Evolutionary conservation across 2,113 vertebrate species (phyloP), one percentile per base, ranked within the genome.

Genomic region (Leptobrachium leishanense): DNA sequence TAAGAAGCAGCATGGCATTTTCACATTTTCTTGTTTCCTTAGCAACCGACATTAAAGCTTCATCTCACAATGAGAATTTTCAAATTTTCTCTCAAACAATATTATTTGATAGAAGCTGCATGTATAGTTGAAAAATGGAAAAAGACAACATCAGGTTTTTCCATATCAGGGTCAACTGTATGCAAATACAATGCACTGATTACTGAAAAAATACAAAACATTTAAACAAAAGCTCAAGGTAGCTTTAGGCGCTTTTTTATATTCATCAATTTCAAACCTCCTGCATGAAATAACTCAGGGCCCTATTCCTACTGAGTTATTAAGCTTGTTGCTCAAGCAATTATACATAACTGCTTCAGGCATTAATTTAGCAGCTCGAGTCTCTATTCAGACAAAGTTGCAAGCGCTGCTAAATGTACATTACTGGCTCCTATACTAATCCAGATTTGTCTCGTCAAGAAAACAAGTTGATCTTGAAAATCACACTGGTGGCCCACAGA

Each of bases 21-120:
- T 46, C 69, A 79, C 70, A 79, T 79, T 67, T 72, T 57, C 77
- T 79, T 79, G 77, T 79, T 79, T 79, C 77, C 77, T 43, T 79
- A 50, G 70, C 77, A 79, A 79, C 77, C 77, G 13, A 44, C 77
- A 79, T 79, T 71, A 72, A 72, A 72, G 77, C 69, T 65, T 54
- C 6, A 73, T 43, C 77, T 72, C n/a, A 57, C 72, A 68, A 79
- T 66, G 62, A 67, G 70, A 54, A 79, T 73, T 72, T 66, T 57
- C 69, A 66, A 46, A 79, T 79, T 72, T 31, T 72, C 69, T 15
- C 44, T 65, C 44, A 69, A 15, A 72, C 59, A 66, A 73, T 79
- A 66, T 62, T 66, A 55, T 50, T 72, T 65, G 63, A 73, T 70
- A 79, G 69, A 79, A 65, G 64, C 64, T 55, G 31, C 54, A 72